Base-by-base conservation (phyloP, 2,113 vertebrate genomes). In the Prolemur simus region DNA sequence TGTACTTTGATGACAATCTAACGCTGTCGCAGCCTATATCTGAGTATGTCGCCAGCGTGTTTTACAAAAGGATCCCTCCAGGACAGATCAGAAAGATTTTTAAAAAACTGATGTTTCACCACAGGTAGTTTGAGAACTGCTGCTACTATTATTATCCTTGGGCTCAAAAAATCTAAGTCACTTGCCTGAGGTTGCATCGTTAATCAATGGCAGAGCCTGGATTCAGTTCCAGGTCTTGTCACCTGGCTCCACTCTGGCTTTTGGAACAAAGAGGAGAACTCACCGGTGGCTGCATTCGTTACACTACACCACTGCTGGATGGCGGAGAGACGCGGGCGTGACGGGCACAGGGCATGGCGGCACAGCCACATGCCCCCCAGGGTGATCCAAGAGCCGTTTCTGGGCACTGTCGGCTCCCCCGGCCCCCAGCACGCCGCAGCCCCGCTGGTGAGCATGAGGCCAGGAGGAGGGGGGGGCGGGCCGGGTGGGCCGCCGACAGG, bases 281-380 rank as follows among this genome's bases (percentile, higher is more conserved):
- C 60, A 8, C n/a, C 27, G 17, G 77, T 27, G 47, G 64, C 82
- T 47, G 25, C 8, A 0, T 58, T 17, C 6, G 4, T 2, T 6
- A 21, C 29, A 81, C 9, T 8, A 15, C 9, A 14, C 60, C 11
- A 2, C 4, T 15, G 78, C 81, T 25, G 56, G 69, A 47, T 3
- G 1, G 54, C 23, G 47, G 71, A 23, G 34, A 34, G n/a, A 34
- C 5, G 32, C 34, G 0, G 11, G 54, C 20, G 39, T 12, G 77
- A 64, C 1, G 0, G 37, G 54, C 18, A 34, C 1, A 25, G 34
- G n/a, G 32, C n/a, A 58, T 12, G 45, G 47, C 49, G 3, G 42
- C 2, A 4, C 3, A 8, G 34, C 52, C 18, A 3, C 0, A 2
- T 2, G 58, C 63, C 66, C 56, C 68, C 0, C 42, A 17, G 10